Evolutionary conservation across 2,888 invertebrate species (phyloP).

Genomic region (Margaritifera margaritifera): DNA sequence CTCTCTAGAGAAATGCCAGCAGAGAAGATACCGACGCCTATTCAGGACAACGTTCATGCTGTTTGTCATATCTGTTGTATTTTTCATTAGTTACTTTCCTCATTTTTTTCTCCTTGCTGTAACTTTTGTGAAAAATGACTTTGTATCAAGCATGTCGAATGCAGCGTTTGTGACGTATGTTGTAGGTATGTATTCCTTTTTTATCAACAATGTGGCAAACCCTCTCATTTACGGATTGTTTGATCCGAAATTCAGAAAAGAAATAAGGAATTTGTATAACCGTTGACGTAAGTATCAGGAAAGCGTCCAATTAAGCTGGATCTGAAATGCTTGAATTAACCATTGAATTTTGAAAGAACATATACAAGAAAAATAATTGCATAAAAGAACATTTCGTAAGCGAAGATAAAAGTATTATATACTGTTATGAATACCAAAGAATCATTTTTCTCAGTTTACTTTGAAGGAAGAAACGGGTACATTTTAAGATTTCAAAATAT

Average conservation of each 20-base stretch:
- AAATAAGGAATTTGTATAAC: conserved; percentile 26
- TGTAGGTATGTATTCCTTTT: conserved; percentile 54
- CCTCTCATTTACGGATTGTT: conserved; percentile 58
- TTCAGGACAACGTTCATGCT: conserved; percentile 49
- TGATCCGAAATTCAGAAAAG: conserved; percentile 49
- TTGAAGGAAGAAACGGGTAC: no score
- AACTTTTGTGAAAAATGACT: conserved; percentile 38
- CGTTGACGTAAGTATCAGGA: not conserved
- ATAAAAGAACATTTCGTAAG: no score
- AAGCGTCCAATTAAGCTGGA: no score
- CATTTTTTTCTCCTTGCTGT: conserved; percentile 44
- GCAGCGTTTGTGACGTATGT: conserved; percentile 39
- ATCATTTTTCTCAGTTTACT: no score
- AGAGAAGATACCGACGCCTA: conserved; percentile 5
- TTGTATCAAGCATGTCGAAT: conserved; percentile 32
- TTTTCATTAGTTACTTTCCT: conserved; percentile 55
- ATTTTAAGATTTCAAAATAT: no score
- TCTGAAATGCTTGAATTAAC: no score
- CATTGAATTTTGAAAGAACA: no score
- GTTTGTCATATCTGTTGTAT: conserved; percentile 49
- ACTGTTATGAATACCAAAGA: no score
- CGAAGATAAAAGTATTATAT: no score
- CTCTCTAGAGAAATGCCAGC: not conserved
- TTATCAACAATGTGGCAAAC: conserved; percentile 56
- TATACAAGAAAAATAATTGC: no score